Conservation (phyloP, 2,888 invertebrate genomes). For the Xestia sexstrigata region DNA sequence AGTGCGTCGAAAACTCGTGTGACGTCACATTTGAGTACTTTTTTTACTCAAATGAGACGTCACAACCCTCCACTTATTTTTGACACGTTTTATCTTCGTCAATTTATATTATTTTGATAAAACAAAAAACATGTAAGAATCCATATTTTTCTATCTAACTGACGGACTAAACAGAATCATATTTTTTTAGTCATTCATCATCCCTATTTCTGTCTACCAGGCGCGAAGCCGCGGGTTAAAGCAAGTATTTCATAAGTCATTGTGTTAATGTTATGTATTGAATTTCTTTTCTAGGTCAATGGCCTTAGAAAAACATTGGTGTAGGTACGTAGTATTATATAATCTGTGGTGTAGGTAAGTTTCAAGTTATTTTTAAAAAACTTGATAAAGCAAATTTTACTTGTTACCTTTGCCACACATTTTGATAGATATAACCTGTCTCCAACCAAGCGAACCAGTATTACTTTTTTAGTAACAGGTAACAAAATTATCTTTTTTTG, state of each 20-base stretch:
- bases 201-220: background rate
- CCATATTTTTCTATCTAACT: too few relatives aligned
- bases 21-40: too few relatives aligned
- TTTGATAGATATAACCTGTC: slow-evolving; percentile 20
- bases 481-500: slow-evolving; percentile 3
- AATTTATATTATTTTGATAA: too few relatives aligned
- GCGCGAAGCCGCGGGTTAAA: background rate
- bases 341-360: slow-evolving; percentile 17
- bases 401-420: slow-evolving; percentile 19
- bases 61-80: too few relatives aligned
- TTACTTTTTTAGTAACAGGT: background rate
- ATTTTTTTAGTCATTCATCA: too few relatives aligned
- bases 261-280: background rate
- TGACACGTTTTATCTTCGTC: too few relatives aligned
- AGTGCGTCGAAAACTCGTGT: too few relatives aligned
- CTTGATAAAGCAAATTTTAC: slow-evolving; percentile 7
- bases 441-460: slow-evolving; percentile 1
- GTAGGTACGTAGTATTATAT: background rate
- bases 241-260: background rate
- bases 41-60: too few relatives aligned
- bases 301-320: slow-evolving; percentile 8
- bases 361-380: slow-evolving; percentile 27
- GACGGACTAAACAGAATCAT: too few relatives aligned
- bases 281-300: slow-evolving; percentile 23
- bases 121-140: too few relatives aligned